Conservation (phyloP, 1,140 invertebrate genomes). For the Scaptodrosophila lebanonensis region DNA sequence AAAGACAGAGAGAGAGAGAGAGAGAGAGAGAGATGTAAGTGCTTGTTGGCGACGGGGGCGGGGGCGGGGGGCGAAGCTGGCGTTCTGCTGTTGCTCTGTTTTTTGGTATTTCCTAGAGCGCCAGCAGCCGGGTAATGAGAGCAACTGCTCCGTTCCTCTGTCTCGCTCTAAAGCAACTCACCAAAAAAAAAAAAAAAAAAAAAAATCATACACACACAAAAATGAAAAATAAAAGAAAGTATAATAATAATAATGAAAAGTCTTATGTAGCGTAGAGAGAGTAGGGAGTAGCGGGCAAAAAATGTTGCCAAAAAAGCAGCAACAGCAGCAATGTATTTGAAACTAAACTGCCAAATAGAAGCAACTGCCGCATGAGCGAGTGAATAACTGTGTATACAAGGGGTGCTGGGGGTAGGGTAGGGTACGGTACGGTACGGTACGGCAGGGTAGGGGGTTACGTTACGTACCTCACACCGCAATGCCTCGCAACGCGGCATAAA, state of each 20-base stretch:
- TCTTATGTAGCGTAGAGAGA: no score
- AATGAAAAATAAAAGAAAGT: slow-evolving; percentile 31
- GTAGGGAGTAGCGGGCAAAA: slow-evolving; percentile 44
- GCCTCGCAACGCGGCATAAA: slow-evolving; percentile 40
- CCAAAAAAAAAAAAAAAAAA: slow-evolving; percentile 9
- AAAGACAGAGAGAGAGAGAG: neutral
- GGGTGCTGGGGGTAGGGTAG: no score
- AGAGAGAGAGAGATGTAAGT: neutral
- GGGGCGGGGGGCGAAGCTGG: neutral
- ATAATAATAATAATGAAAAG: slow-evolving; percentile 66
- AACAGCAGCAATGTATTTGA: slow-evolving; percentile 52
- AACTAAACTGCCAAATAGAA: slow-evolving; percentile 73
- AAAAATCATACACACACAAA: neutral
- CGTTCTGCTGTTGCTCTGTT: slow-evolving; percentile 8
- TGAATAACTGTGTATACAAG: no score
- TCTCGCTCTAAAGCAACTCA: slow-evolving; percentile 26
- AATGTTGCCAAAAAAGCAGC: slow-evolving; percentile 42
- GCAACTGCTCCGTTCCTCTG: slow-evolving; percentile 6
- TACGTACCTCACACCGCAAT: no score
- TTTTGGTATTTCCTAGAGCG: neutral
- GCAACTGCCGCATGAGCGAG: no score
- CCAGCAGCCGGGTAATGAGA: slow-evolving; percentile 33
- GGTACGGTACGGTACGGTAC: no score
- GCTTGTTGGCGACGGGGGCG: neutral
- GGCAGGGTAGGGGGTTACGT: no score